Percentiles rank a stretch among this genome's conserved stretches.
These are phyloP conservation scores for Teleopsis dalmanni DNA, from an alignment of 1,140 invertebrate genomes.

Conservation along the genomic window DNA sequence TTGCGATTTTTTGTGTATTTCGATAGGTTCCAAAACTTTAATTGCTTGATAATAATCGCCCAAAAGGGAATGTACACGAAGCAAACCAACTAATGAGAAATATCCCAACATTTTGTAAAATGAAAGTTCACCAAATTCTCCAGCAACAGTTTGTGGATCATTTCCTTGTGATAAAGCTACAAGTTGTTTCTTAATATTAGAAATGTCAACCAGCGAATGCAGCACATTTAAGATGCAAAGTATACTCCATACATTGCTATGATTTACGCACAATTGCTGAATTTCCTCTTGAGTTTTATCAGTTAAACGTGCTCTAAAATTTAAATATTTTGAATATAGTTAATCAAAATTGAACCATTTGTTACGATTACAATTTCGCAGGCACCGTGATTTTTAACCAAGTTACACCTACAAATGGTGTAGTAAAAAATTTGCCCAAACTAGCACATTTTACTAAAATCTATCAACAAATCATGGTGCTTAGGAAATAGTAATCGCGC, in stretches of 20 bases:
- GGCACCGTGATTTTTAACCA: no score
- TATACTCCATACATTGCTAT: constrained; percentile 96
- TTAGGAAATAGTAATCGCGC: not conserved
- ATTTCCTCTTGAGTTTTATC: constrained; percentile 82
- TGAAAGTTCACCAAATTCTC: constrained; percentile 91
- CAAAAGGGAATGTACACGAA: constrained; percentile 90
- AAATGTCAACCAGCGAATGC: constrained; percentile 96
- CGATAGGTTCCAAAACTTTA: constrained; percentile 94
- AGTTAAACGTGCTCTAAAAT: constrained; percentile 64
- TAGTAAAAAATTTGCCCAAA: no score
- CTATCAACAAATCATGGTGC: not conserved
- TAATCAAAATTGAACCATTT: not conserved
- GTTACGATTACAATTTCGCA: no score
- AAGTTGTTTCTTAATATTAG: constrained; percentile 95
- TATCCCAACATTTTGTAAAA: constrained; percentile 99
- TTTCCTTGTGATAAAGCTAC: constrained; percentile 78
- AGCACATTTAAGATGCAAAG: constrained; percentile 96
- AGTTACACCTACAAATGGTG: no score
- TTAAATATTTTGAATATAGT: not conserved
- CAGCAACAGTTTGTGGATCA: constrained; percentile 92
- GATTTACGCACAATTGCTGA: constrained; percentile 47
- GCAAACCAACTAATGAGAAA: constrained; percentile 91
- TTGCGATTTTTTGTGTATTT: constrained; percentile 92
- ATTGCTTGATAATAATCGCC: constrained; percentile 99
- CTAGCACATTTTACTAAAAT: not conserved